phyloP scores from a whole-genome alignment of 2,797 vertebrate species.

The Loris lydekkerianus region DNA sequence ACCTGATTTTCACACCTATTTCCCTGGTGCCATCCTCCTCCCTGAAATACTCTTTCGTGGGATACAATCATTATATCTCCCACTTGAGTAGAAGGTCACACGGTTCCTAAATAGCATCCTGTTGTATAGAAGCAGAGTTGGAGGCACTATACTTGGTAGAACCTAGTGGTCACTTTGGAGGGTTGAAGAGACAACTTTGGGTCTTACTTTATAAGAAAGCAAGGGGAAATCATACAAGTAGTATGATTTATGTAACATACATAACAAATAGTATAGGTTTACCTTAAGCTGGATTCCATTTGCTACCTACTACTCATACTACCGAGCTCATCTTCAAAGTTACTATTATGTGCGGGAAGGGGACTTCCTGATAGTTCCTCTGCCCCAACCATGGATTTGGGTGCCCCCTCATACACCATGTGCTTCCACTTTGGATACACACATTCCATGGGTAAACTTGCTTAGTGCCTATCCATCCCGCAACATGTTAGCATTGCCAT shows the following conservation, averaged over 20 bases:
- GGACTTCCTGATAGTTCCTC: not conserved
- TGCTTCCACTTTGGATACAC: not conserved
- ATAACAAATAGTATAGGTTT: not conserved
- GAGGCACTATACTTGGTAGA: not conserved
- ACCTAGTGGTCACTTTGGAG: not conserved
- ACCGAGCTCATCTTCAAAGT: not conserved
- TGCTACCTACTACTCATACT: not conserved
- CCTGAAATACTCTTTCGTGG: not conserved
- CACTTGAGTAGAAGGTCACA: constrained; percentile 15
- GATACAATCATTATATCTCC: constrained; percentile 33
- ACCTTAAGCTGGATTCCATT: not conserved
- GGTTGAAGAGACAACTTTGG: constrained; percentile 4
- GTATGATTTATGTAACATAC: no score
- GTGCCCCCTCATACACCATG: not conserved
- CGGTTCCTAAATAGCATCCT: not conserved
- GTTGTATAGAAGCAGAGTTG: not conserved
- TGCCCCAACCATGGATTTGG: not conserved
- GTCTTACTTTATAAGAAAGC: not conserved
- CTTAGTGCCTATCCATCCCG: not conserved
- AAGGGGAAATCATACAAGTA: constrained; percentile 10
- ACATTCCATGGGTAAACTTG: not conserved
- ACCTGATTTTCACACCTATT: not conserved
- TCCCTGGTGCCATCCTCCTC: constrained; percentile 22
- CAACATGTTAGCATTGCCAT: not conserved
- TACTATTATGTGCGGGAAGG: not conserved